Evolutionary conservation across 2,888 invertebrate genomes (phyloP), one percentile per base, ranked within the genome.

Genomic region (Sussaba pulchella): DNA sequence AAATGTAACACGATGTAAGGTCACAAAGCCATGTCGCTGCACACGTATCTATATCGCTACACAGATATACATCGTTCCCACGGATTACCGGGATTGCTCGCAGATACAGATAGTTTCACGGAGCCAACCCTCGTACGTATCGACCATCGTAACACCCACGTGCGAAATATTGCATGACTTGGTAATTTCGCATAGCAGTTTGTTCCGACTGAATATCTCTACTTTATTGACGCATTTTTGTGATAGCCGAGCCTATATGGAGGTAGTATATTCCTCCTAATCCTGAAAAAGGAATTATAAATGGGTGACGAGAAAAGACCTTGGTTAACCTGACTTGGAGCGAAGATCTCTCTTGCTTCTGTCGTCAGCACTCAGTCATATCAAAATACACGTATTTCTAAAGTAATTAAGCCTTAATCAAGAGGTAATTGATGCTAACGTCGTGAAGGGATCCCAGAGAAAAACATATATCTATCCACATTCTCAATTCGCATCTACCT

Each of bases 31-130:
- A 10, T 2, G 6, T 54, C 24, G 5, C 12, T 21, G n/a, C 26
- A 17, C 19, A 59, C 41, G 43, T 54, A 52, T 14, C 12, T 72
- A 21, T 64, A 43, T 73, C 54, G 39, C 41, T 63, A n/a, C n/a
- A n/a, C n/a, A n/a, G n/a, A n/a, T n/a, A n/a, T n/a, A n/a, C n/a
- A n/a, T n/a, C n/a, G n/a, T n/a, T n/a, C 26, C 54, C 45, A 52
- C 47, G 64, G 64, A 66, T 74, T 45, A 74, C 57, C 9, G 43
- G 74, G 66, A 74, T 74, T 74, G 66, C 57, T 36, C 57, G 57
- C 31, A 47, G 66, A 66, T 66, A 36, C 57, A 21, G 47, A n/a
- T 31, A 31, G 64, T 36, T 47, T 14, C 47, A 74, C 64, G 14
- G 45, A 39, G 36, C 39, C 64, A 43, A n/a, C 52, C 41, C 31